These are phyloP conservation scores for Dione juno DNA, from an alignment of 2,888 invertebrate species.

Conservation along the genomic window DNA sequence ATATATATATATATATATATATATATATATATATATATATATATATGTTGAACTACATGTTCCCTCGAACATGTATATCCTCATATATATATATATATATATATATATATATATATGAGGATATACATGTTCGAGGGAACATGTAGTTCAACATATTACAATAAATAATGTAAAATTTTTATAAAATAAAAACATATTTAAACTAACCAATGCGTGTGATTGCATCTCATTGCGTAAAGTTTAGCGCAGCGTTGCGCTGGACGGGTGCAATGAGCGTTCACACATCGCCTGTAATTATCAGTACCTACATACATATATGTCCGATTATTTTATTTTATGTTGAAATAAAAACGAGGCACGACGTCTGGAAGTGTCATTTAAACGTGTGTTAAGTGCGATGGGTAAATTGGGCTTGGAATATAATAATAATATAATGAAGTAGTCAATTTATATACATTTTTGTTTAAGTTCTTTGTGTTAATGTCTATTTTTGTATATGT, in stretches of 20 bases:
- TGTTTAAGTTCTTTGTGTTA: background rate
- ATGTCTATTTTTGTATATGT: background rate
- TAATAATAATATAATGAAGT: slow-evolving; percentile 1
- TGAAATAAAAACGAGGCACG: slow-evolving; percentile 23
- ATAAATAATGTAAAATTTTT: background rate
- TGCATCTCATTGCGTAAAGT: slow-evolving; percentile 36
- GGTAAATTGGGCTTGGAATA: background rate
- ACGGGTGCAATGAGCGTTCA: slow-evolving; percentile 48
- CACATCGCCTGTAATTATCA: slow-evolving; percentile 48
- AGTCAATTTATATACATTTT: background rate
- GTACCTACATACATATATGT: slow-evolving; percentile 33
- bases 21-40: too few relatives aligned
- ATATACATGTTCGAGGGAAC: too few relatives aligned
- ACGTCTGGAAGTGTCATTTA: slow-evolving; percentile 20
- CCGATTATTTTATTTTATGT: slow-evolving; percentile 24
- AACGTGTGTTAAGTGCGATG: background rate
- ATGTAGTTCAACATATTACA: background rate
- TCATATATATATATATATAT: too few relatives aligned
- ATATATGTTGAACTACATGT: too few relatives aligned
- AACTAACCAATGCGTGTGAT: slow-evolving; percentile 31
- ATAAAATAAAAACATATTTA: slow-evolving; percentile 13
- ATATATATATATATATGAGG: too few relatives aligned
- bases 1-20: too few relatives aligned
- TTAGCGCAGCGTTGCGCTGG: slow-evolving; percentile 38
- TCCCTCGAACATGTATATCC: too few relatives aligned